Evolutionary conservation across 2,888 invertebrate species (phyloP), one percentile per base, ranked within the genome.

Genomic region (Drosophila melanocephala): DNA sequence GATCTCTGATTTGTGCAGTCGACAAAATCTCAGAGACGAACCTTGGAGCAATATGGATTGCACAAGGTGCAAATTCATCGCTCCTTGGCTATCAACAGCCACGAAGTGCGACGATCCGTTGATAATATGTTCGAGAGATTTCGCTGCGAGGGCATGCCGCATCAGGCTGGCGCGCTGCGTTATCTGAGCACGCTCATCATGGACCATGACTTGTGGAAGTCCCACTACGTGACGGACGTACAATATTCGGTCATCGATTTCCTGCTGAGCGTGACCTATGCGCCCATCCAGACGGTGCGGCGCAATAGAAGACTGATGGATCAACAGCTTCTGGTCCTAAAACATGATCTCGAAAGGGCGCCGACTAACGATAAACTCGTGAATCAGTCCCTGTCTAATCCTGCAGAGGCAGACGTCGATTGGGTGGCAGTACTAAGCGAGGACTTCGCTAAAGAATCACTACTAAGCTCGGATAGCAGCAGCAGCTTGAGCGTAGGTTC

Each of bases 221-320:
- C 89, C 22, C 92, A 92, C 55, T 89, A 91, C 65, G 91, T 93
- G 74, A 83, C 91, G 51, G 94, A 95, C 80, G 83, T 94, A 1
- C 94, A 94, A 72, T 95, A 95, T 94, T 92, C 94, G 0, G 68
- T 95, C 44, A 74, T 95, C 9, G 94, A 94, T 30, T 91, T 95
- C 19, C 75, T 95, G 6, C 76, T 95, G 3, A 86, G 93, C 72
- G 77, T 95, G 14, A 92, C 94, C 0, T 79, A 92, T 53, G 92
- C 92, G 79, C 93, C 94, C 0, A 88, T 93, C 3, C 92, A 91
- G 5, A 90, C 90, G 5, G 71, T 93, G 16, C 86, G 90, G 1
- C 81, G 75, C 14, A 90, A 92, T 57, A 84, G 90, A 51, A 22
- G 70, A 1, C 65, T 67, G 33, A 92, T 93, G 70, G 71, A 81